A percentile compares a stretch with the other conserved stretches of the same genome.
phyloP scores from a whole-genome alignment of 2,888 invertebrate species.

The Phoenoteleia sp. region DNA sequence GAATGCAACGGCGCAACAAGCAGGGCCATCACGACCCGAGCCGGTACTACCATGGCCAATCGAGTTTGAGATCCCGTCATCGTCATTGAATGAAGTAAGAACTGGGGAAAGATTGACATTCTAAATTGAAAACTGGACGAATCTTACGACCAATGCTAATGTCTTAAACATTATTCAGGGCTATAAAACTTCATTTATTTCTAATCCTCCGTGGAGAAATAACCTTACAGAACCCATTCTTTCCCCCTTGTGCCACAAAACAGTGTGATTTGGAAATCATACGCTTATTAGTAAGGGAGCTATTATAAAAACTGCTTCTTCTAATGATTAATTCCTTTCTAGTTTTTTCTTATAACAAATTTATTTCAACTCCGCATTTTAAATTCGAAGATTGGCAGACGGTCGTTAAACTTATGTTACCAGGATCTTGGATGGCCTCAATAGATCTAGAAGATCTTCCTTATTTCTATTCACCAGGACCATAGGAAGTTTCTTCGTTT shows the following conservation, averaged over 20 bases:
- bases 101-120: not conserved
- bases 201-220: not conserved
- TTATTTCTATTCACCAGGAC: not conserved
- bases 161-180: not conserved
- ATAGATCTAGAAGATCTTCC: not conserved
- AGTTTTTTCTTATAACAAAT: constrained; percentile 36
- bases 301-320: not conserved
- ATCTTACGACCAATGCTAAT: not conserved
- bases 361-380: constrained; percentile 37
- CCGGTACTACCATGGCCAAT: not conserved
- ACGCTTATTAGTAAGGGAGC: constrained; percentile 20
- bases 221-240: not conserved
- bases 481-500: not conserved
- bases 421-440: not conserved
- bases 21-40: not conserved
- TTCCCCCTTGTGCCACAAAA: not conserved
- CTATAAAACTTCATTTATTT: not conserved
- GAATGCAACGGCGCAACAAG: constrained; percentile 12
- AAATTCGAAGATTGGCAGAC: constrained; percentile 38
- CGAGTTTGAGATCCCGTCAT: not conserved
- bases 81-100: not conserved
- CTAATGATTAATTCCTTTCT: constrained; percentile 33
- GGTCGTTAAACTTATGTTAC: constrained; percentile 21
- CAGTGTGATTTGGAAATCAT: constrained; percentile 18
- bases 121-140: not conserved